phyloP scores from a whole-genome alignment of 2,888 invertebrate genomes.

The Orchestes rusci region DNA sequence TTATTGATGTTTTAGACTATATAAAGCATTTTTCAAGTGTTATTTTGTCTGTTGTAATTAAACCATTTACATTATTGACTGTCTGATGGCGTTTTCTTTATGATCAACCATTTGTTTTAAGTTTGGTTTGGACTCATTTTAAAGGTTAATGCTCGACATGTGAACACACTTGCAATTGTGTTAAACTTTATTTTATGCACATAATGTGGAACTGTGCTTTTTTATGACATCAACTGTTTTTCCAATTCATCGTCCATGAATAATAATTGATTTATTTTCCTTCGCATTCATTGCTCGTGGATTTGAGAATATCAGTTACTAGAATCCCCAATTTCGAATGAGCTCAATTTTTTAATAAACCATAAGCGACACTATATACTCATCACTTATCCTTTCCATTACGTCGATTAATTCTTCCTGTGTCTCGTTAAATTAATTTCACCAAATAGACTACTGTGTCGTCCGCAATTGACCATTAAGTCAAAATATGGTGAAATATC shows the following conservation, averaged over 20 bases:
- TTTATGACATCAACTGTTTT: too few species aligned
- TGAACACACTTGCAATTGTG: not conserved
- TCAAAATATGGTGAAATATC: constrained; percentile 26
- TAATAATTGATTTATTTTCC: too few species aligned
- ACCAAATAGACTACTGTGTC: constrained; percentile 29
- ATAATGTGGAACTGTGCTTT: too few species aligned
- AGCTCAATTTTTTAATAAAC: too few species aligned
- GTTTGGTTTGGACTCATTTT: too few species aligned
- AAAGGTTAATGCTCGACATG: constrained; percentile 6
- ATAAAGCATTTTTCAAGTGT: constrained; percentile 16
- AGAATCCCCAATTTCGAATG: too few species aligned
- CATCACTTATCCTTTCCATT: constrained; percentile 17
- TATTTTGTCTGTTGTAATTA: constrained; percentile 14
- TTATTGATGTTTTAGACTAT: constrained; percentile 24
- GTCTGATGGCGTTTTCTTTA: constrained; percentile 9
- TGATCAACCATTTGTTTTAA: constrained; percentile 2
- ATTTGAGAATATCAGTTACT: too few species aligned
- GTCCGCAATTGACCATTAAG: constrained; percentile 28
- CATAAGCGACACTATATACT: too few species aligned
- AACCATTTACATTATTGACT: constrained; percentile 12
- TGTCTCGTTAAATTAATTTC: constrained; percentile 25
- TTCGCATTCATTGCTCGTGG: too few species aligned
- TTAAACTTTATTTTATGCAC: not conserved
- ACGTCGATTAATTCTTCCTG: constrained; percentile 4
- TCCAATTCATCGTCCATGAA: too few species aligned